Base-by-base conservation (phyloP, 2,113 vertebrate genomes). In the Prinia subflava region DNA sequence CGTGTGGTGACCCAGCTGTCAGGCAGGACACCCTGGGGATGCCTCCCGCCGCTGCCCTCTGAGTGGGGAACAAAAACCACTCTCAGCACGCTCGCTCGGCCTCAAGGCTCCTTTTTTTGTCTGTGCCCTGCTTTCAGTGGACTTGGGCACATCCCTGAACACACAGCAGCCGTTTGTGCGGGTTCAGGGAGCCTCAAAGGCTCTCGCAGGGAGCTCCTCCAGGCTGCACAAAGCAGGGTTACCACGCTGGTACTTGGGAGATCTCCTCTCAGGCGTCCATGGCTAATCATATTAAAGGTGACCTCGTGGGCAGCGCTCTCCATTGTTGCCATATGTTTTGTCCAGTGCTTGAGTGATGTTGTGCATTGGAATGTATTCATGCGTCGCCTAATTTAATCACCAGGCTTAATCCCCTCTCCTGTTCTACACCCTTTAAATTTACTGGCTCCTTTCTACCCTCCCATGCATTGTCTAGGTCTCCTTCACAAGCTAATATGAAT, bases 251-350 rank as follows among this genome's bases (percentile, higher is more conserved):
- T 89, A 77, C 95, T 97, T 75, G 42, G 95, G 94, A 94, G 93
- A 94, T 91, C 90, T 75, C 79, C 56, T 95, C 95, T 92, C 88
- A 98, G 98, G 98, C 98, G 94, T 98, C 98, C 98, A 98, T 98
- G 94, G 96, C 97, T 97, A 97, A 98, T 99, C 98, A 97, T 97
- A 97, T 98, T 98, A 98, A 97, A 98, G 98, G 98, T 99, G 98
- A 96, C 98, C 97, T 98, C 94, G 56, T 96, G 97, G 95, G 96
- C 96, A 98, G 97, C 31, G 9, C 71, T 95, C 92, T 93, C 97
- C 97, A 97, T 98, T 98, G 98, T 98, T 98, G 96, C 96, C 97
- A 95, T 97, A 97, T 98, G 97, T 98, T 98, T 98, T 98, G 98
- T 98, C 96, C 97, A 65, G 90, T 89, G 89, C 96, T 93, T 99